Conservation (phyloP, 1,140 invertebrate species). For the Drosophila kohkoa region DNA sequence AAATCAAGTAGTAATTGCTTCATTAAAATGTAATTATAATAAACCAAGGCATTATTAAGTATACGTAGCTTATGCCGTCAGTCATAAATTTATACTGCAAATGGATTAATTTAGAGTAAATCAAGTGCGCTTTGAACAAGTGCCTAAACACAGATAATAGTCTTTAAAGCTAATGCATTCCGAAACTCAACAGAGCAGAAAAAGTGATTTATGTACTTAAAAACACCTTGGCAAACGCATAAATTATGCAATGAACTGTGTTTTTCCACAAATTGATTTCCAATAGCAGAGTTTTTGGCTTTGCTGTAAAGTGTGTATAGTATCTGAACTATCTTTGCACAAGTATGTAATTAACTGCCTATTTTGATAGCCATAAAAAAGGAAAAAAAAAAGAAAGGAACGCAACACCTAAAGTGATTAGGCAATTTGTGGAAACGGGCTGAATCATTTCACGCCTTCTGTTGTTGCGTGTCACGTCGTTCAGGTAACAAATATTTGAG, state of each 20-base stretch:
- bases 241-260: neutral
- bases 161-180: neutral
- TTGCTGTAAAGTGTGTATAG: neutral
- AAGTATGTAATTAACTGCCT: conserved; percentile 46
- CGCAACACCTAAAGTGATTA: conserved; percentile 61
- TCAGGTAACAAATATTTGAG: conserved; percentile 39
- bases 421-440: conserved; percentile 50
- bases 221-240: neutral
- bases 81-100: too few relatives aligned
- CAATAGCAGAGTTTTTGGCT: neutral
- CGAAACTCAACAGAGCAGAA: neutral
- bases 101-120: too few relatives aligned
- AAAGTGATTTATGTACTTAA: neutral
- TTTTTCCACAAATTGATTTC: neutral
- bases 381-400: neutral
- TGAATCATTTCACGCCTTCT: conserved; percentile 66
- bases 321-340: neutral
- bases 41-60: too few relatives aligned
- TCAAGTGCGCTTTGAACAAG: too few relatives aligned
- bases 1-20: too few relatives aligned
- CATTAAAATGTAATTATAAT: too few relatives aligned
- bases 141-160: too few relatives aligned
- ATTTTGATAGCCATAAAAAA: conserved; percentile 47
- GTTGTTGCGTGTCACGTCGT: conserved; percentile 53
- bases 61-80: too few relatives aligned